Evolutionary conservation across 2,797 vertebrate genomes (phyloP).

Genomic region (Poecilia velifera): DNA sequence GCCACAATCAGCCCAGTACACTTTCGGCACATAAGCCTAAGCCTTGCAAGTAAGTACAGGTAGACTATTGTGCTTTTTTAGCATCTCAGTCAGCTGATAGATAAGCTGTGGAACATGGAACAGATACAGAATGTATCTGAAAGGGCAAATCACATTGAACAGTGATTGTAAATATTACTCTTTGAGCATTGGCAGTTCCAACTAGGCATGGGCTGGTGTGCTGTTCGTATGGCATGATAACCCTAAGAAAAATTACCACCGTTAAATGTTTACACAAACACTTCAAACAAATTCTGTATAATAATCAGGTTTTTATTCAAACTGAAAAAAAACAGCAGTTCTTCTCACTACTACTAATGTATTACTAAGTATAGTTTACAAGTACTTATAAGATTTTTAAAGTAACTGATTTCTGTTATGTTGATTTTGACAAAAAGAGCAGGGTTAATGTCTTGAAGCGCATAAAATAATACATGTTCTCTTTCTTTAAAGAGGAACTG

Average conservation of each 20-base stretch:
- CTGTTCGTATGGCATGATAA: neutral
- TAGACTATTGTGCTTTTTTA: conserved; percentile 28
- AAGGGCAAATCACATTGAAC: neutral
- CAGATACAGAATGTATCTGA: conserved; percentile 18
- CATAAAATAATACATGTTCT: neutral
- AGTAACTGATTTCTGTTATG: neutral
- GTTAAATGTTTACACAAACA: neutral
- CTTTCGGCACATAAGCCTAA: conserved; percentile 50
- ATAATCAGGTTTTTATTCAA: neutral
- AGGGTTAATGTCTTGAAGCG: neutral
- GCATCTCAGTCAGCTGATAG: conserved; percentile 25
- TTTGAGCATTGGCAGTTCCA: neutral
- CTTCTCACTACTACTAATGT: neutral
- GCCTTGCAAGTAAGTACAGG: conserved; percentile 41
- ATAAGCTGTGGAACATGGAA: conserved; percentile 40
- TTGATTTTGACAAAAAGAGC: neutral
- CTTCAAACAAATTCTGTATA: neutral
- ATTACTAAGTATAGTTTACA: neutral
- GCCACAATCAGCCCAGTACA: conserved; percentile 39
- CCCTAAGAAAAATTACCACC: neutral
- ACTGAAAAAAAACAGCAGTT: neutral
- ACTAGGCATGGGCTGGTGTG: neutral
- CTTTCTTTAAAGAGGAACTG: neutral
- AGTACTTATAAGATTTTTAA: neutral
- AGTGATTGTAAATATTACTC: conserved; percentile 23